Percentiles rank a stretch among this genome's conserved stretches.
Conservation (phyloP, 2,888 invertebrate species). For the Sinohyriopsis cumingii region DNA sequence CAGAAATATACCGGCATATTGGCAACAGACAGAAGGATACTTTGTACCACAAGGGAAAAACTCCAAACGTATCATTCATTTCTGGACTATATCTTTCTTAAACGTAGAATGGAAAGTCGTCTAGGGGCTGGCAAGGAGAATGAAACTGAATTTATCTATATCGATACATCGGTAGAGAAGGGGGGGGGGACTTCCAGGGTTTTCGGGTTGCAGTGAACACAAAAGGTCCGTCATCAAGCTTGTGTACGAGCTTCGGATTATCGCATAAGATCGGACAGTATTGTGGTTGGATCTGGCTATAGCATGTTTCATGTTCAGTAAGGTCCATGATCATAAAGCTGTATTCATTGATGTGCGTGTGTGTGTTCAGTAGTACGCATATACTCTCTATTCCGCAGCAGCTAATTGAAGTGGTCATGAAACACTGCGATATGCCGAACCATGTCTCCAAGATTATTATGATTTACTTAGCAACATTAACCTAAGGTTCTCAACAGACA, state of each 20-base stretch:
- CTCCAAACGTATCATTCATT: too few relatives aligned
- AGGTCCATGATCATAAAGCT: too few relatives aligned
- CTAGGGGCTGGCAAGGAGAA: constrained; percentile 12
- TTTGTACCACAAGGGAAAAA: too few relatives aligned
- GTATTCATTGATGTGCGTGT: too few relatives aligned
- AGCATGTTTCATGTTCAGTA: too few relatives aligned
- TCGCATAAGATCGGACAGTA: constrained; percentile 3
- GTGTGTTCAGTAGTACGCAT: neutral
- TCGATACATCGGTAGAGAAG: constrained; percentile 22
- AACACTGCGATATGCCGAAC: constrained; percentile 6
- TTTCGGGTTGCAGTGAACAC: constrained; percentile 24
- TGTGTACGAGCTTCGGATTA: constrained; percentile 12
- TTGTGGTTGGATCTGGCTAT: constrained; percentile 11
- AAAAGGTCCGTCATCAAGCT: constrained; percentile 19
- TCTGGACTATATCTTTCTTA: too few relatives aligned
- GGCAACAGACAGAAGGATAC: too few relatives aligned
- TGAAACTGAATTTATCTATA: constrained; percentile 14
- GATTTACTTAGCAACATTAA: neutral
- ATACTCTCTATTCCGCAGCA: constrained; percentile 4
- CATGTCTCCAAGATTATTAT: constrained; percentile 1
- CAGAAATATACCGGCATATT: too few relatives aligned
- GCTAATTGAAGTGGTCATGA: neutral
- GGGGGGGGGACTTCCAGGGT: constrained; percentile 18
- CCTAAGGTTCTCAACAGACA: neutral
- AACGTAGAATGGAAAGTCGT: constrained; percentile 13